Evolutionary conservation across 2,888 invertebrate species (phyloP).

Genomic region (Tubulanus polymorphus): DNA sequence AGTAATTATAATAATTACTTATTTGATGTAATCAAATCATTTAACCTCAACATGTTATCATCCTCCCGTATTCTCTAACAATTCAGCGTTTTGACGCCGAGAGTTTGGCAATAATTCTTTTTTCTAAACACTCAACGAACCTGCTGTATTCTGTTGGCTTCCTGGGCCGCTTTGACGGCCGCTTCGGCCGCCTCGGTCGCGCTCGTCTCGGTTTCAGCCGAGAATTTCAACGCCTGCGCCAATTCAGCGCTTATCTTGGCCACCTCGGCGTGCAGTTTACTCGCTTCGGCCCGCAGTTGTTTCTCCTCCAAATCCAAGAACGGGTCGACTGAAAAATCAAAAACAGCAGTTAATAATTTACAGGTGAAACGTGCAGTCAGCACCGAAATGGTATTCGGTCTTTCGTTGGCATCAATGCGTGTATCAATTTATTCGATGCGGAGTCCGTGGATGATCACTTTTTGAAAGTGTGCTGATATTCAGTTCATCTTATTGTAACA

Average conservation of each 20-base stretch:
- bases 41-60: conserved; percentile 24
- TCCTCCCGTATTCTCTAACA: conserved; percentile 22
- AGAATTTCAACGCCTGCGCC: conserved; percentile 33
- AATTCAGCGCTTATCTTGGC: conserved; percentile 40
- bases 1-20: no score
- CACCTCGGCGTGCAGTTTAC: conserved; percentile 35
- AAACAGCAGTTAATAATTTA: not conserved
- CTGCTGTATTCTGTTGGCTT: conserved; percentile 1
- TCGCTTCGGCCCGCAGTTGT: conserved; percentile 33
- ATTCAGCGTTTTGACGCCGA: conserved; percentile 11
- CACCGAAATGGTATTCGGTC: no score
- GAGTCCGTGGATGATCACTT: no score
- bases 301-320: conserved; percentile 30
- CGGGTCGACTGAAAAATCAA: no score
- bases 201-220: conserved; percentile 36
- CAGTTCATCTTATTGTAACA: no score
- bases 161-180: no score
- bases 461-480: no score
- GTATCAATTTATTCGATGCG: no score
- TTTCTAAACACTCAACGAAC: conserved; percentile 16
- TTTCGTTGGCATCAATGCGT: no score
- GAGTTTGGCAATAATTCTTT: conserved; percentile 19
- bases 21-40: no score
- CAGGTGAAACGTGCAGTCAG: no score
- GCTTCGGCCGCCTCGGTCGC: conserved; percentile 21